phyloP scores from a whole-genome alignment of 2,113 vertebrate species.

The Hippocampus comes region DNA sequence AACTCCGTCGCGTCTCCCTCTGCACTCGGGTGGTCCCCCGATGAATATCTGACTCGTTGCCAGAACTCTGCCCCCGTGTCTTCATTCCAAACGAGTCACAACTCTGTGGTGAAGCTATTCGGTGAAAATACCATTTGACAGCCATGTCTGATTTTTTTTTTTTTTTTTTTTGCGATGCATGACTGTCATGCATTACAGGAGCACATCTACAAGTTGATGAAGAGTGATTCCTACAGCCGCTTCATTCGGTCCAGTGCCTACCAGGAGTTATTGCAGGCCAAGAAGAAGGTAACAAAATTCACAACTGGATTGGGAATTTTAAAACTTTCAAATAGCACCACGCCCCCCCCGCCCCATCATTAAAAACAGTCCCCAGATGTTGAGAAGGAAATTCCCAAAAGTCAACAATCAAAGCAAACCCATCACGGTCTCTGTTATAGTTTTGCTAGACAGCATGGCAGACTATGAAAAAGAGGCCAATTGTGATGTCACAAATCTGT shows the following conservation, averaged over 20 bases:
- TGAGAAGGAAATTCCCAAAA: too few species aligned
- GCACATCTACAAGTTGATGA: slow-evolving; percentile 99
- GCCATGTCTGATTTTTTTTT: background rate
- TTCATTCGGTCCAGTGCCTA: slow-evolving; percentile 99
- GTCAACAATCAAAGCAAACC: too few species aligned
- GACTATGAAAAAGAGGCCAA: too few species aligned
- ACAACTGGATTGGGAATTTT: too few species aligned
- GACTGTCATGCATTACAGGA: slow-evolving; percentile 71
- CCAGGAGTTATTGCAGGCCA: slow-evolving; percentile 97
- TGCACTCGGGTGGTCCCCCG: background rate
- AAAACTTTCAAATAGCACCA: too few species aligned
- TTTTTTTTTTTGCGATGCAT: background rate
- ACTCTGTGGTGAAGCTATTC: background rate
- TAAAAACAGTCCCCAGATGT: too few species aligned
- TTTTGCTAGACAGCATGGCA: too few species aligned
- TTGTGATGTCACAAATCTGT: too few species aligned
- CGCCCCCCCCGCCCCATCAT: too few species aligned
- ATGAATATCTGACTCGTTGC: background rate
- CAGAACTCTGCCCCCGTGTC: background rate
- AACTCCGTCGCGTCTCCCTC: background rate
- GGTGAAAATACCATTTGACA: background rate
- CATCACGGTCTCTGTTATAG: too few species aligned
- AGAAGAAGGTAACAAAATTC: slow-evolving; percentile 85
- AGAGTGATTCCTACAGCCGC: slow-evolving; percentile 97
- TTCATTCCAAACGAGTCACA: slow-evolving; percentile 2